Base-by-base conservation (phyloP, 1,140 invertebrate species). In the Harlomillsia oculata region DNA sequence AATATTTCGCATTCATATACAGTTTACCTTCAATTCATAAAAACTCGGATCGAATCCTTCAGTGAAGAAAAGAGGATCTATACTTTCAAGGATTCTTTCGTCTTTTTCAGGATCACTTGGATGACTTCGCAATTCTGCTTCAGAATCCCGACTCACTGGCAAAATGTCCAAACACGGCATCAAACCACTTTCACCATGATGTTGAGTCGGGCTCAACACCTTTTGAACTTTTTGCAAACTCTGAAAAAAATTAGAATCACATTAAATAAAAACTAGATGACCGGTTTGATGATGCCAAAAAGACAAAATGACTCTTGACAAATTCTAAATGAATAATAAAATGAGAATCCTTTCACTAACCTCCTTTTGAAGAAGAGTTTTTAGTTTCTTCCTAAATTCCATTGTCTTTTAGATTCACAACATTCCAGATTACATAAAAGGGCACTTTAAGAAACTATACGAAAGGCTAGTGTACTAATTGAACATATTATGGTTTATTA, bases 21-120 rank as follows among this genome's bases (percentile, higher is more conserved):
- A 32, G 9, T 28, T 66, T 70, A 82, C 81, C 68, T 76, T 71
- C 20, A 87, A 68, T 69, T 85, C 82, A 69, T 82, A 80, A 55
- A 80, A 69, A 66, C 79, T 79, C 1, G 81, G 75, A 72, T 87
- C 82, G 69, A 81, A 81, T 48, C 71, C 69, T 40, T 74, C 74
- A 5, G 69, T 74, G 43, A 82, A 86, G 70, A 85, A 87, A 63
- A 78, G 75, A 25, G 74, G 68, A 66, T 85, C 80, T 41, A 86
- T 84, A 14, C 78, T 78, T 55, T 84, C 81, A 20, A 88, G 70
- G 40, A 85, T 80, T 67, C 85, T 81, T 67, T 85, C 80, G 69
- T 87, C 83, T n/a, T 81, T 75, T 69, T 79, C 70, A 62, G 77
- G 75, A 69, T 79, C 72, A 29, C 56, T 60, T 18, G 51, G 55